Evolutionary conservation across 1,140 invertebrate species (phyloP).

Genomic region (Hypsibius dujardini): DNA sequence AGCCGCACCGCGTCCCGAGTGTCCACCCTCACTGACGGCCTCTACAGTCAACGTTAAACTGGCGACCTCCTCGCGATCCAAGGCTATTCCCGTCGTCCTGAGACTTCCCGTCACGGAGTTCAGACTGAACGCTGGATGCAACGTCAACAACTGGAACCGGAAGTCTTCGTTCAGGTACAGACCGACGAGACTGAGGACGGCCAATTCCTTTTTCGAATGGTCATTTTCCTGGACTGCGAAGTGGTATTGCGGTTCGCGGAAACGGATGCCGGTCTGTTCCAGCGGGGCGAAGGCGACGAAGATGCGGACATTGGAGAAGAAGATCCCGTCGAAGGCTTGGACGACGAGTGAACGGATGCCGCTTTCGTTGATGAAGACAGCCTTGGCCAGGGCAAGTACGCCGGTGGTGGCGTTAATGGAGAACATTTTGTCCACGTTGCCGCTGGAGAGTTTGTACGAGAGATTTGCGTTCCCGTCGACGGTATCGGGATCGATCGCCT

Average conservation of each 20-base stretch:
- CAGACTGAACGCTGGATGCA: constrained; percentile 57
- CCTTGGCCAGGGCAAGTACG: background rate
- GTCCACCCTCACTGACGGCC: constrained; percentile 41
- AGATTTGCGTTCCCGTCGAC: no score
- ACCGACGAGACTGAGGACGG: background rate
- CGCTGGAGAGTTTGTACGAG: background rate
- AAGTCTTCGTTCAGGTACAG: background rate
- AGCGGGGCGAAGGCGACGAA: background rate
- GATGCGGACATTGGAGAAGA: background rate
- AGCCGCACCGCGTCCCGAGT: constrained; percentile 47
- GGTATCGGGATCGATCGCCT: no score
- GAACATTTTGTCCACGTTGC: background rate
- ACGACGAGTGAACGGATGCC: background rate
- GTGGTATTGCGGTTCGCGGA: background rate
- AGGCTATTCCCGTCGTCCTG: constrained; percentile 54
- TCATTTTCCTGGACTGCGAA: background rate
- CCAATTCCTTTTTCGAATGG: background rate
- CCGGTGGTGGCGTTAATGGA: background rate
- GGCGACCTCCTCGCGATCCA: constrained; percentile 73
- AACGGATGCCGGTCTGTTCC: background rate
- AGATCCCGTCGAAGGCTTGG: background rate
- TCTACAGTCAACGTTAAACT: constrained; percentile 65
- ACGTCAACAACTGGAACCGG: constrained; percentile 33
- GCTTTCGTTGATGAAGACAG: background rate
- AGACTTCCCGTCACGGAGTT: constrained; percentile 51